Evolutionary conservation across 2,797 vertebrate species (phyloP), one percentile per base, ranked within the genome.

Genomic region (Synaphobranchus kaupii): DNA sequence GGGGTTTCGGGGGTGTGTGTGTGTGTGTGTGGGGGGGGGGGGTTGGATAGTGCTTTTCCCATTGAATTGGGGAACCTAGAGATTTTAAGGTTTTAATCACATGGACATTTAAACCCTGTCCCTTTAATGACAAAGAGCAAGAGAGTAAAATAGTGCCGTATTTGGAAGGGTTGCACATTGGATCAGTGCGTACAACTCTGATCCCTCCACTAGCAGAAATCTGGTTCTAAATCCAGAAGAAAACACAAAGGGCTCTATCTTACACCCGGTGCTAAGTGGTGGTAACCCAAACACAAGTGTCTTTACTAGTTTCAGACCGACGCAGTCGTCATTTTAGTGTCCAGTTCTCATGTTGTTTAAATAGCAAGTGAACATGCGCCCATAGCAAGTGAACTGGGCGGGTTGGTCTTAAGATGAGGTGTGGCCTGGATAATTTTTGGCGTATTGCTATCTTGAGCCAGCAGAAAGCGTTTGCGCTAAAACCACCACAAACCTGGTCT

Each of bases 21-120:
- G n/a, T n/a, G n/a, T n/a, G n/a, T n/a, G n/a, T n/a, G 39, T 39
- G 0, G 87, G 89, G 85, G 76, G 71, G 85, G 78, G 88, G 86
- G 86, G 84, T 84, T 68, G 88, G 86, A 84, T 82, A 83, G 80
- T 84, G 34, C 4, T 84, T 44, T 86, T 86, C 83, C 83, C 84
- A 52, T 82, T 28, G 25, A 63, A 31, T 86, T 83, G 50, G 34
- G 39, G 73, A 78, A 47, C 4, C 15, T 34, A 44, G 73, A 78
- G 5, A 15, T 78, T 78, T 78, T 56, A 15, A 39, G 73, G 60
- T 58, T 76, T 34, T 58, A 84, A 28, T 22, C 22, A 34, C 0
- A 52, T 80, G 73, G 54, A 48, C 44, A 48, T 82, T 15, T 81
- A 76, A 4, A 12, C n/a, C 22, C n/a, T 44, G 4, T 60, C 15